A percentile compares a stretch with the other conserved stretches of the same genome.
phyloP scores from a whole-genome alignment of 2,797 vertebrate genomes.

The Catostomus latipinnis region DNA sequence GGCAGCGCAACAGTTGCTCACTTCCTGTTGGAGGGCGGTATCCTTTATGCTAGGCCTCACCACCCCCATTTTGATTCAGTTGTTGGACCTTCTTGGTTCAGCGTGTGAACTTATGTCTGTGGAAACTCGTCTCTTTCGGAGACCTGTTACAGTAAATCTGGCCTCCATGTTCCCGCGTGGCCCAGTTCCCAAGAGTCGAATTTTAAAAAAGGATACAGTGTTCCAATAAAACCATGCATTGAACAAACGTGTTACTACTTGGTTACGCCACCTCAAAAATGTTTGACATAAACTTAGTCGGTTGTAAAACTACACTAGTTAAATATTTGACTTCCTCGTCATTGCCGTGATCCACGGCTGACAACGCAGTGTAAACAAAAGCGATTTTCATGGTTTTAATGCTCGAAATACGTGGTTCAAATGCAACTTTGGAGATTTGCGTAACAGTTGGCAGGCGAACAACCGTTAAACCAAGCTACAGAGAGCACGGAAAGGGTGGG shows the following conservation, averaged over 20 bases:
- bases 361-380: not conserved
- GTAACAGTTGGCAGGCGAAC: not conserved
- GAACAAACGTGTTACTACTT: constrained; percentile 11
- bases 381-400: not conserved
- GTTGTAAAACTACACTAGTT: constrained; percentile 19
- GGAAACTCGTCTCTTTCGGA: not conserved
- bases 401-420: not conserved
- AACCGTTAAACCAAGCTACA: not conserved
- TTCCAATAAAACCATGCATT: constrained; percentile 27
- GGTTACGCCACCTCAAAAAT: constrained; percentile 20
- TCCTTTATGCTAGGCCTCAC: constrained; percentile 51
- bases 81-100: constrained; percentile 43
- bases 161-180: not conserved
- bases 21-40: constrained; percentile 59
- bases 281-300: constrained; percentile 19
- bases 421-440: not conserved
- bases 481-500: not conserved
- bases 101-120: constrained; percentile 1
- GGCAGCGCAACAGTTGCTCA: constrained; percentile 60
- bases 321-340: constrained; percentile 21
- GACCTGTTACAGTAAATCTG: not conserved
- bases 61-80: constrained; percentile 59
- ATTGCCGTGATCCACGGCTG: not conserved
- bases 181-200: not conserved
- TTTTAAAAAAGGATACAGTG: constrained; percentile 2